Conservation (phyloP, 1,140 invertebrate species). For the Aplysia californica region DNA sequence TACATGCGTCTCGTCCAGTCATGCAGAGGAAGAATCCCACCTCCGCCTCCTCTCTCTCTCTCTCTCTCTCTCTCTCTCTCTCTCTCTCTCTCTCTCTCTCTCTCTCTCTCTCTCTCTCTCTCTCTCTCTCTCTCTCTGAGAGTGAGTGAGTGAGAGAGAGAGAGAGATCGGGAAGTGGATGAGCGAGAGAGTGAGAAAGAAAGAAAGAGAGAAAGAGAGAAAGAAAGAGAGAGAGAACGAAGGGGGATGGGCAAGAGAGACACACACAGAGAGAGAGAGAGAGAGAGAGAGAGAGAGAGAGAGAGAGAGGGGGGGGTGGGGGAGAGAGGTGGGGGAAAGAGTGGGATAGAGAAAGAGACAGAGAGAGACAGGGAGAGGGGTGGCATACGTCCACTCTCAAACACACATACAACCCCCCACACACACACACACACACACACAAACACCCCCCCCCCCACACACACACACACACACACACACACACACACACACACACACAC, state of each 20-base stretch:
- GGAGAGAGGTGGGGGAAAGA: slow-evolving; percentile 38
- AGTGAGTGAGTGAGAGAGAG: neutral
- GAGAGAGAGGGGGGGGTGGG: slow-evolving; percentile 25
- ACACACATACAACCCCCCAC: too few relatives aligned
- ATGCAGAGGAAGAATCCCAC: neutral
- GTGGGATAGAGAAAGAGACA: slow-evolving; percentile 18
- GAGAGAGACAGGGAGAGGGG: neutral
- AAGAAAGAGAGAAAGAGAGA: neutral
- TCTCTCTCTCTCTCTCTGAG: neutral
- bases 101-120: neutral
- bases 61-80: neutral
- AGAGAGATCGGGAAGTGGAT: neutral
- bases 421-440: too few relatives aligned
- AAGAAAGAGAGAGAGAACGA: neutral
- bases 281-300: slow-evolving; percentile 35
- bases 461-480: neutral
- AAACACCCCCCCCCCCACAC: too few relatives aligned
- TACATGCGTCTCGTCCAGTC: neutral
- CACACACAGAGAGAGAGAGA: slow-evolving; percentile 15
- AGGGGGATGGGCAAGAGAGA: neutral
- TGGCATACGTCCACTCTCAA: too few relatives aligned
- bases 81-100: neutral
- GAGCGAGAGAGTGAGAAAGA: neutral
- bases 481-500: neutral
- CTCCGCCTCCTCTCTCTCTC: neutral